Percentiles rank a stretch among this genome's conserved stretches.
phyloP scores from a whole-genome alignment of 2,888 invertebrate species.

The Oxycera nigricornis region DNA sequence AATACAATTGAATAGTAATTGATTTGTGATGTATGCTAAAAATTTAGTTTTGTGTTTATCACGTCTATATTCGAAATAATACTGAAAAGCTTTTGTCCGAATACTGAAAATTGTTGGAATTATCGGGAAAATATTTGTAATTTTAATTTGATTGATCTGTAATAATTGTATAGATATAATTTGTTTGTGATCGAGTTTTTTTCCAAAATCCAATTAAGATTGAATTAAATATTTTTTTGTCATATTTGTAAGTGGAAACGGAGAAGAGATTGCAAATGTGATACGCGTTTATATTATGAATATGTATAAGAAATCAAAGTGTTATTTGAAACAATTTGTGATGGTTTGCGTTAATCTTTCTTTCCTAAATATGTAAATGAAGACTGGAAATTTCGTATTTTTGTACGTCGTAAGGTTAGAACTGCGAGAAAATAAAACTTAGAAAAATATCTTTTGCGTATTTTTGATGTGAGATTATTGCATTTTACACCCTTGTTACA shows the following conservation, averaged over 20 bases:
- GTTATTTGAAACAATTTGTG: conserved; percentile 38
- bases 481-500: too few species aligned
- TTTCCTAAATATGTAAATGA: conserved; percentile 36
- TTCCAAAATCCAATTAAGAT: conserved; percentile 23
- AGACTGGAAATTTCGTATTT: conserved; percentile 40
- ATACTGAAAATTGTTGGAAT: background rate
- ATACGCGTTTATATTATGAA: conserved; percentile 4
- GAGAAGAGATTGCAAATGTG: conserved; percentile 32
- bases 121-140: background rate
- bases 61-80: background rate
- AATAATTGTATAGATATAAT: background rate
- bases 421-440: conserved; percentile 13
- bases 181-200: conserved; percentile 36
- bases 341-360: conserved; percentile 39
- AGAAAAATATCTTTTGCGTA: too few species aligned
- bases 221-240: background rate
- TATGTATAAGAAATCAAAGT: conserved; percentile 28
- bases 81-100: background rate
- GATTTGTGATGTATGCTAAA: conserved; percentile 32
- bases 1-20: background rate
- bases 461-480: too few species aligned
- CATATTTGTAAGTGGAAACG: conserved; percentile 32
- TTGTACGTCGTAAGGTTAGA: conserved; percentile 22
- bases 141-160: background rate
- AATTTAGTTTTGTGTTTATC: conserved; percentile 12